Conservation (phyloP, 92 coral and sea anemone genomes). For the Montipora capitata region DNA sequence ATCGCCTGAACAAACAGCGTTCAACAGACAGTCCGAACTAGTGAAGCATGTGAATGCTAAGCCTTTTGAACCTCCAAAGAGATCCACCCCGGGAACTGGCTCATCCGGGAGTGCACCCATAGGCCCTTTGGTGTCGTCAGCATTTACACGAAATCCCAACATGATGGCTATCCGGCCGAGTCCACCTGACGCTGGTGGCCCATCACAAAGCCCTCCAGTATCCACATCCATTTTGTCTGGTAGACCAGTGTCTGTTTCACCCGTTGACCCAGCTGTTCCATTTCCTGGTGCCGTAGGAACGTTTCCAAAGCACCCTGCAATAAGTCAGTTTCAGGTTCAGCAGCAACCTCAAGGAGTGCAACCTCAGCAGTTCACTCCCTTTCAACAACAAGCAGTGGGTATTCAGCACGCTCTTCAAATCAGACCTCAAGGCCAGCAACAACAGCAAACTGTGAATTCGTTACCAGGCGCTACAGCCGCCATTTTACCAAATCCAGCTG, state of each 20-base stretch:
- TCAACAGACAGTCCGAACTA: constrained; percentile 86
- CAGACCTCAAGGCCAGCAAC: constrained; percentile 78
- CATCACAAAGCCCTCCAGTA: constrained; percentile 94
- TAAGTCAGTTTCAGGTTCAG: constrained; percentile 90
- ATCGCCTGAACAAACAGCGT: constrained; percentile 76
- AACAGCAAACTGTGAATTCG: constrained; percentile 79
- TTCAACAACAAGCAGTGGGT: constrained; percentile 89
- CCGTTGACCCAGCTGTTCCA: constrained; percentile 89
- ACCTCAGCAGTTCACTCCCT: constrained; percentile 91
- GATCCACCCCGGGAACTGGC: constrained; percentile 83
- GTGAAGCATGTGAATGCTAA: constrained; percentile 97
- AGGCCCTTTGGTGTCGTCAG: constrained; percentile 72
- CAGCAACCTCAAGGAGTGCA: constrained; percentile 78
- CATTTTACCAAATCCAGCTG: constrained; percentile 81
- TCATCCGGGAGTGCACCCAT: constrained; percentile 70
- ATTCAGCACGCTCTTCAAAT: constrained; percentile 75
- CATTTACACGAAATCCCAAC: constrained; percentile 72
- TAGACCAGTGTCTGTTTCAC: constrained; percentile 91
- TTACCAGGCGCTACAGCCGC: constrained; percentile 78
- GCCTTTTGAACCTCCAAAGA: constrained; percentile 99
- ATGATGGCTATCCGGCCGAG: constrained; percentile 83
- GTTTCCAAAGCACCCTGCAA: constrained; percentile 82
- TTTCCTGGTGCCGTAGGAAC: constrained; percentile 87
- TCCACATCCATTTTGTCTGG: constrained; percentile 84
- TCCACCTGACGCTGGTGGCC: constrained; percentile 79